Evolutionary conservation across 2,113 vertebrate species (phyloP), one percentile per base, ranked within the genome.

Genomic region (Phasianus colchicus): DNA sequence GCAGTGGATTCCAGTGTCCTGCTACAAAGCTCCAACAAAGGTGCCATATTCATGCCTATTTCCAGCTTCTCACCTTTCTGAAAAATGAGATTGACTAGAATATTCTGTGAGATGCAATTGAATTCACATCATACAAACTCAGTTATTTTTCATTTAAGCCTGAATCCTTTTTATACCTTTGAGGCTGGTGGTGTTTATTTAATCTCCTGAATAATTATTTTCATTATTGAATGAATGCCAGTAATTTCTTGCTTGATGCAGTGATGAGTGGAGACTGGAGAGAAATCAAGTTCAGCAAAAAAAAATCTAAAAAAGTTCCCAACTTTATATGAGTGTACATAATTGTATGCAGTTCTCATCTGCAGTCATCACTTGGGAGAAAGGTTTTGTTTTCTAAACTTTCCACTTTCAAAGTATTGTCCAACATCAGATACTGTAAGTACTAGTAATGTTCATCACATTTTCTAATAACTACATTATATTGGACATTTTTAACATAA

Each of bases 21-120:
- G 98, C 97, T 99, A 99, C 94, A 98, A 98, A 92, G 92, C 98
- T 88, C 98, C 98, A 74, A 98, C 98, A 88, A 99, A 99, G 98
- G 98, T 99, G 97, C 21, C 0, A 0, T 55, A 8, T 75, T 81
- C 48, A 74, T 42, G 30, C 73, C 45, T 58, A 3, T 80, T 86
- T 77, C 32, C 50, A 81, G 40, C 21, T 20, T 76, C 69, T 50
- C 9, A 24, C 10, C 1, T 64, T 85, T 85, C 36, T 55, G 6
- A 1, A 74, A 70, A 65, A 50, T 24, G 52, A 63, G 19, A 54
- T 69, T 32, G 63, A 63, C 30, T 64, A n/a, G 34, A 78, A 38
- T 36, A 64, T 30, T 34, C n/a, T 69, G 18, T 64, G 42, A 55
- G n/a, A 69, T 70, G 45, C 47, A 73, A 5, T 6, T 73, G n/a